These are phyloP conservation scores for Rhyacophila evoluta DNA, from an alignment of 2,888 invertebrate species.

Conservation along the genomic window DNA sequence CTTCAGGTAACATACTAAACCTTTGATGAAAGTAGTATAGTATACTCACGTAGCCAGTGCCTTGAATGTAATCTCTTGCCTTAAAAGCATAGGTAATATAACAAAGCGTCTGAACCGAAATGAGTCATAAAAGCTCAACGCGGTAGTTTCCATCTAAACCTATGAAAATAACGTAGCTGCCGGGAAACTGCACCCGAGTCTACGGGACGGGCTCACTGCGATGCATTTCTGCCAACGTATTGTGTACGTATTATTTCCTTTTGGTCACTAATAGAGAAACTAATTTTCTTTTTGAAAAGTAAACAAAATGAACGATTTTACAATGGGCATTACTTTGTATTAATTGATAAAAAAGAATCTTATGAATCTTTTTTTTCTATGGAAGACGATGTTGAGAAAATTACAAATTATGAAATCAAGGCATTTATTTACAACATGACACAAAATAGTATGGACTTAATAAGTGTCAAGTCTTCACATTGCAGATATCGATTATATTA, in stretches of 20 bases:
- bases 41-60: constrained; percentile 5
- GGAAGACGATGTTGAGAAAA: too few species aligned
- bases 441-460: too few species aligned
- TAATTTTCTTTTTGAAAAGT: too few species aligned
- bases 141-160: constrained; percentile 70
- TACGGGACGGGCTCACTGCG: constrained; percentile 60
- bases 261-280: too few species aligned
- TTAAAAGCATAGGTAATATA: constrained; percentile 72
- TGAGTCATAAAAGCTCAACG: constrained; percentile 71
- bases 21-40: constrained; percentile 10
- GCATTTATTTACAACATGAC: too few species aligned
- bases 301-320: too few species aligned
- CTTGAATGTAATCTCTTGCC: constrained; percentile 52
- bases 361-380: too few species aligned
- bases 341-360: too few species aligned
- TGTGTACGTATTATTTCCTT: neutral
- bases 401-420: too few species aligned
- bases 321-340: too few species aligned
- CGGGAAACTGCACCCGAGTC: constrained; percentile 64
- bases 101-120: constrained; percentile 73
- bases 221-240: neutral
- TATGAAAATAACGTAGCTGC: constrained; percentile 60
- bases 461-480: too few species aligned
- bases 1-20: neutral
- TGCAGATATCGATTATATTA: too few species aligned